Percentiles rank a stretch among this genome's conserved stretches.
Conservation (phyloP, 2,113 vertebrate genomes). For the Phalacrocorax carbo region DNA sequence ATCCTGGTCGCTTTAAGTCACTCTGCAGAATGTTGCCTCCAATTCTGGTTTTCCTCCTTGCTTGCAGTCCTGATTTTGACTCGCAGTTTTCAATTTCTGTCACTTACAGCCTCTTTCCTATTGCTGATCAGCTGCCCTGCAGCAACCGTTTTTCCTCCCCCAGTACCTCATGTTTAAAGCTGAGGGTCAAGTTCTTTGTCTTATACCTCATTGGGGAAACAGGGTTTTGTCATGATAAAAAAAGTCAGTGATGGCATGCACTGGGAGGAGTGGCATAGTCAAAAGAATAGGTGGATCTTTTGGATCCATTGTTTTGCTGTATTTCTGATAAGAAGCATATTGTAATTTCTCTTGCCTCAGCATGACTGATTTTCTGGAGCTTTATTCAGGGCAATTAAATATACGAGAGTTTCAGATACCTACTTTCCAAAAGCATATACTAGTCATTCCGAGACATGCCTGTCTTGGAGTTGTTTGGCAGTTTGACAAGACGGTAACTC, state of each 20-base stretch:
- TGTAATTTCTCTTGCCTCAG: neutral
- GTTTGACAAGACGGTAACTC: neutral
- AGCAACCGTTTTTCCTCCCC: neutral
- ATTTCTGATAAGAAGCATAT: neutral
- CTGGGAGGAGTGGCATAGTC: neutral
- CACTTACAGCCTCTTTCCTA: neutral
- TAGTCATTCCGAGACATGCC: accelerated
- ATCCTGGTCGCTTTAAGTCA: neutral
- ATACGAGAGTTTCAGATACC: neutral
- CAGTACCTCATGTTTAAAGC: neutral
- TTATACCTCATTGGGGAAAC: neutral
- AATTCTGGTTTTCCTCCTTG: neutral
- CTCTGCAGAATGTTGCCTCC: neutral
- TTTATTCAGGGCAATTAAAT: neutral
- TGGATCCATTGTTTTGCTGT: neutral
- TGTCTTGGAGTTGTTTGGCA: neutral
- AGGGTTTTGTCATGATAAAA: neutral
- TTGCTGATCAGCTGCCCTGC: neutral
- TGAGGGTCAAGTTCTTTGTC: neutral
- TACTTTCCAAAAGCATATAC: neutral
- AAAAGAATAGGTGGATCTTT: neutral
- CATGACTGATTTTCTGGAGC: neutral
- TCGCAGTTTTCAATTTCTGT: neutral
- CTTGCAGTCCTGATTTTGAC: neutral
- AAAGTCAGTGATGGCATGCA: neutral